phyloP scores from a whole-genome alignment of 1,140 invertebrate genomes.

The Macrotrachela quadricornifera region DNA sequence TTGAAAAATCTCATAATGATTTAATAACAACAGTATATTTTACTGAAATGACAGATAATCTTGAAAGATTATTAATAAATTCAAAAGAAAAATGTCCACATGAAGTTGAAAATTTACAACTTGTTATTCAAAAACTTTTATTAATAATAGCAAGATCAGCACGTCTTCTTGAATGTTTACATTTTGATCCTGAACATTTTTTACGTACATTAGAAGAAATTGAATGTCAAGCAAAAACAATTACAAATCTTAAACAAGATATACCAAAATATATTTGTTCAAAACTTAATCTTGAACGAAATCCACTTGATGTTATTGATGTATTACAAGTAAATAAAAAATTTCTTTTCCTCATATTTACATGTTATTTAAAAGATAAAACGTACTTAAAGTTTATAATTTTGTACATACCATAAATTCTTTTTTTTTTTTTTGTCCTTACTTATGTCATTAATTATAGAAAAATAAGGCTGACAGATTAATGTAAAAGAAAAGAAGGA shows the following conservation, averaged over 20 bases:
- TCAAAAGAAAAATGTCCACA: conserved; percentile 17
- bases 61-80: conserved; percentile 67
- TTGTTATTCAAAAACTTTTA: conserved; percentile 56
- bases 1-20: conserved; percentile 76
- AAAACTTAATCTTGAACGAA: conserved; percentile 76
- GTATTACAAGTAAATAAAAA: too few species aligned
- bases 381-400: too few species aligned
- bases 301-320: conserved; percentile 47
- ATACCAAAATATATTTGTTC: conserved; percentile 94
- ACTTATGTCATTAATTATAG: too few species aligned
- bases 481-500: too few species aligned
- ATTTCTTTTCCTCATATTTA: too few species aligned
- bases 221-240: conserved; percentile 69
- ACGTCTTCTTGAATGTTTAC: conserved; percentile 77
- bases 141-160: conserved; percentile 89
- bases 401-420: too few species aligned
- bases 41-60: conserved; percentile 83
- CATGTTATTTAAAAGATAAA: too few species aligned
- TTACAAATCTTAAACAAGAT: conserved; percentile 36
- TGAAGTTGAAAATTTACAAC: conserved; percentile 2
- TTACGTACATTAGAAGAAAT: conserved; percentile 90
- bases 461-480: too few species aligned
- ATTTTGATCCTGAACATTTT: conserved; percentile 97
- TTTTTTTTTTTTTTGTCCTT: too few species aligned
- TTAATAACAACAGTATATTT: conserved; percentile 79